A percentile compares a stretch with the other conserved stretches of the same genome.
Evolutionary conservation across 2,113 vertebrate species (phyloP).

Genomic region (Misgurnus anguillicaudatus): DNA sequence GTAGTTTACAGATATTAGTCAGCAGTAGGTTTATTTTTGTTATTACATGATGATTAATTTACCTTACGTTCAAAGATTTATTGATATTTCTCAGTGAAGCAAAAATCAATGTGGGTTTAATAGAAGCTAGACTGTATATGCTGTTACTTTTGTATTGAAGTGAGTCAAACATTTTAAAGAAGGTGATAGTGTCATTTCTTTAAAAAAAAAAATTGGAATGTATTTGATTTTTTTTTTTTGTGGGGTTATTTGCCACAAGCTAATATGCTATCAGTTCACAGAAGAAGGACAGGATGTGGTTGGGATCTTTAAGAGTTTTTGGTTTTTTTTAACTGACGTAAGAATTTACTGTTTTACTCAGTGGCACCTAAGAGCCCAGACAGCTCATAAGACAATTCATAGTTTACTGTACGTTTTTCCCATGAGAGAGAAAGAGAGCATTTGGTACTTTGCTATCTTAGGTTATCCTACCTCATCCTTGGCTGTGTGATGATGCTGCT

Average conservation of each 20-base stretch:
- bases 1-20: not conserved
- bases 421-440: not conserved
- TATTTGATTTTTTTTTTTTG: not conserved
- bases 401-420: slow-evolving; percentile 1
- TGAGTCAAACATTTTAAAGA: no score
- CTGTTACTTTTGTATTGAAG: no score
- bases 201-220: no score
- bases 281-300: slow-evolving; percentile 36
- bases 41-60: not conserved
- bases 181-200: no score
- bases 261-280: slow-evolving; percentile 13
- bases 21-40: not conserved
- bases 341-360: slow-evolving; percentile 1
- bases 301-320: slow-evolving; percentile 5
- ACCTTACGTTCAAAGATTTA: not conserved
- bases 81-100: not conserved
- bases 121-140: no score
- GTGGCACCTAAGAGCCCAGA: not conserved
- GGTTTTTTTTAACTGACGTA: not conserved
- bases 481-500: not conserved
- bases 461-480: not conserved
- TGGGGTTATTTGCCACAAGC: not conserved
- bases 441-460: not conserved
- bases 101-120: no score
- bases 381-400: slow-evolving; percentile 12